phyloP scores from a whole-genome alignment of 1,140 invertebrate species.

The Cydia amplana region DNA sequence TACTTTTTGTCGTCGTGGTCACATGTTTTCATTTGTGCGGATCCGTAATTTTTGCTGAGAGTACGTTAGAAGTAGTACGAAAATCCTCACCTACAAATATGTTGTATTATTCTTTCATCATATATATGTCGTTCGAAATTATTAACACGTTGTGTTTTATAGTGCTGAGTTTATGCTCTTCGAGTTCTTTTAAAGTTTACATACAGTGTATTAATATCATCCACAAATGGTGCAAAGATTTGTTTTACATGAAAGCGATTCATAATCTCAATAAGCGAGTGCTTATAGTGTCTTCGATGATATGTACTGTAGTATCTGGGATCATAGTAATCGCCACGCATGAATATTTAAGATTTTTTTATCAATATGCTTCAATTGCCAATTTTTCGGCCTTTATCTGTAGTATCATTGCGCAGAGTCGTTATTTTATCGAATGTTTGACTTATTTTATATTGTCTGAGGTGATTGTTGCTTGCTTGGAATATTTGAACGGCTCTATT shows the following conservation, averaged over 20 bases:
- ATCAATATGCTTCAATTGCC: not conserved
- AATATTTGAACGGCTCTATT: constrained; percentile 2
- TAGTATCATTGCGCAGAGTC: not conserved
- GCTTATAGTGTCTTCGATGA: not conserved
- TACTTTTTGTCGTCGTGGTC: not conserved
- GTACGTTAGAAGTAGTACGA: not conserved
- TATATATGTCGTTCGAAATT: not conserved
- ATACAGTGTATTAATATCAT: not conserved
- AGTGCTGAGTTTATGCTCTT: not conserved
- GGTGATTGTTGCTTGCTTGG: not conserved
- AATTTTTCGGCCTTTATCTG: not conserved
- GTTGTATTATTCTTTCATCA: not conserved
- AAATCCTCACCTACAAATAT: not conserved
- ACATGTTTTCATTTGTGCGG: not conserved
- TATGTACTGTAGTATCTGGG: not conserved
- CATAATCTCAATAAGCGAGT: not conserved
- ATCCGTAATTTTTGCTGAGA: not conserved
- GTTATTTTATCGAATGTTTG: not conserved
- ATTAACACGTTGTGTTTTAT: not conserved
- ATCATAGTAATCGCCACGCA: not conserved
- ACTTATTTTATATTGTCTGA: not conserved
- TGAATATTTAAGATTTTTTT: not conserved
- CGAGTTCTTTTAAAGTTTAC: not conserved
- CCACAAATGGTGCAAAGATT: not conserved
- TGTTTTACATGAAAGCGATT: not conserved